These are phyloP conservation scores for Melanostoma mellinum DNA, from an alignment of 2,888 invertebrate species.

Conservation along the genomic window DNA sequence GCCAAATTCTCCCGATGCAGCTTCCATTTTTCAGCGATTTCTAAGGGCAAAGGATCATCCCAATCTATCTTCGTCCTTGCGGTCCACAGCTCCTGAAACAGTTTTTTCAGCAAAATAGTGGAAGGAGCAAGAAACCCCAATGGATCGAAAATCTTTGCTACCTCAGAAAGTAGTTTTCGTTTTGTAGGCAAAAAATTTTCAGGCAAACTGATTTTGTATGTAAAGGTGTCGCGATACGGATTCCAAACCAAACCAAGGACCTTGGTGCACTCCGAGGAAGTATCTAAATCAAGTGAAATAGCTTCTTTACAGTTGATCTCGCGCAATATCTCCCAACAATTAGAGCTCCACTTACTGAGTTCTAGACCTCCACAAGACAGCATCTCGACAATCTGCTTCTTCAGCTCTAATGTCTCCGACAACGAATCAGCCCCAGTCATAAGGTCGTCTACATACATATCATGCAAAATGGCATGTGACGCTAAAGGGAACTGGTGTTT, in stretches of 20 bases:
- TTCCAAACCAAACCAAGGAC: slow-evolving; percentile 16
- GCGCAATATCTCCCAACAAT: slow-evolving; percentile 10
- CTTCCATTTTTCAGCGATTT: slow-evolving; percentile 17
- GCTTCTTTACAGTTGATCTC: background rate
- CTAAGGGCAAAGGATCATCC: slow-evolving; percentile 20
- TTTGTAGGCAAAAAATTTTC: background rate
- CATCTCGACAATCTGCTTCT: slow-evolving; percentile 19
- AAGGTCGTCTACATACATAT: slow-evolving; percentile 64
- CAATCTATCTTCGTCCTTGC: slow-evolving; percentile 29
- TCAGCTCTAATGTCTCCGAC: slow-evolving; percentile 3
- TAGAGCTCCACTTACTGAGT: slow-evolving; percentile 30
- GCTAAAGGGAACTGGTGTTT: slow-evolving; percentile 39
- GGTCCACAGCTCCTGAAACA: slow-evolving; percentile 42
- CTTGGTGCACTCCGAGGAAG: no score
- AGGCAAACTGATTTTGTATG: slow-evolving; percentile 10
- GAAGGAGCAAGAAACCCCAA: slow-evolving; percentile 30
- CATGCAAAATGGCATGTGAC: slow-evolving; percentile 33
- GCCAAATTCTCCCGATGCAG: background rate
- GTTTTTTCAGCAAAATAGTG: slow-evolving; percentile 35
- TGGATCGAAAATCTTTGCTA: slow-evolving; percentile 12
- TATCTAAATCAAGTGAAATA: slow-evolving; percentile 15
- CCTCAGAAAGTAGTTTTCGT: no score
- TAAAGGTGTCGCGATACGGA: slow-evolving; percentile 9
- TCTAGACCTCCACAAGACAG: slow-evolving; percentile 29
- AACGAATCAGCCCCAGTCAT: slow-evolving; percentile 56